These are phyloP conservation scores for Mesorhabditis belari DNA, from an alignment of 2,888 invertebrate species.

Conservation along the genomic window DNA sequence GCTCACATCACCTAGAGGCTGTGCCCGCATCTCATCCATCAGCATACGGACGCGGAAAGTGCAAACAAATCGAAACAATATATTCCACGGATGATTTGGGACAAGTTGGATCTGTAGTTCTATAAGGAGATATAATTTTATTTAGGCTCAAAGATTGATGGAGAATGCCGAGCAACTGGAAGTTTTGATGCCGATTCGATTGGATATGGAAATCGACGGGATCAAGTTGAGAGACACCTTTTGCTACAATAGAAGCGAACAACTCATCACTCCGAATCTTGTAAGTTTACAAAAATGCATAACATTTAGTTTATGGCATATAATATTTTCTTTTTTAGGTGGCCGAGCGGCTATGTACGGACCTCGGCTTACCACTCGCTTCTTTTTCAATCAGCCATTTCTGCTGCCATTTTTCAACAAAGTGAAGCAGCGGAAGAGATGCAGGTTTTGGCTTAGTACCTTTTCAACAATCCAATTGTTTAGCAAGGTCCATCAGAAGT, in stretches of 20 bases:
- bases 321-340: constrained; percentile 56
- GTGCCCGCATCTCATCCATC: constrained; percentile 98
- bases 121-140: constrained; percentile 58
- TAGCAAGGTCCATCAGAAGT: too few species aligned
- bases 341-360: constrained; percentile 95
- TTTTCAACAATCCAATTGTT: too few species aligned
- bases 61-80: constrained; percentile 41
- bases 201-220: constrained; percentile 99
- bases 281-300: too few species aligned
- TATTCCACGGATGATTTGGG: constrained; percentile 58
- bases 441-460: too few species aligned
- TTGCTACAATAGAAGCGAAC: constrained; percentile 99
- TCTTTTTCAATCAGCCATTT: constrained; percentile 90
- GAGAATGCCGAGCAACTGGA: constrained; percentile 88
- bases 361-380: constrained; percentile 84
- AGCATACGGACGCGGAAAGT: constrained; percentile 71
- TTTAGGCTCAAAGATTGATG: constrained; percentile 79
- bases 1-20: constrained; percentile 90
- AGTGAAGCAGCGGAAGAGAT: constrained; percentile 74
- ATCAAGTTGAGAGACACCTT: constrained; percentile 95
- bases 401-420: constrained; percentile 88
- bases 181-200: constrained; percentile 83
- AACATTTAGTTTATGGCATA: too few species aligned
- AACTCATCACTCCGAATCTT: too few species aligned
- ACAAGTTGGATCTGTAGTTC: too few species aligned